A percentile compares a stretch with the other conserved stretches of the same genome.
phyloP scores from a whole-genome alignment of 2,888 invertebrate species.

The Quadroppia sp. region DNA sequence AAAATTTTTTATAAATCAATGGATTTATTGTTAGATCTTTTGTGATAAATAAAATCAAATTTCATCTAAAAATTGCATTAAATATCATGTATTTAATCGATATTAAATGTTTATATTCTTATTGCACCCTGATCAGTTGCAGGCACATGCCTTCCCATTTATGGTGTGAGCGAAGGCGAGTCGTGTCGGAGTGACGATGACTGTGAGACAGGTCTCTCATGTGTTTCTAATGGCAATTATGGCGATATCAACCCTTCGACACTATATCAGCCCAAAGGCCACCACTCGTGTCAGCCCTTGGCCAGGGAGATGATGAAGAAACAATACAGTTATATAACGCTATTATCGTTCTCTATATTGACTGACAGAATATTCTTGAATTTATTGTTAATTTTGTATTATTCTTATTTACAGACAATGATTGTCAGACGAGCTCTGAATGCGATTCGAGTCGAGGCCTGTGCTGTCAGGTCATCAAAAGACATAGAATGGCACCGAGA shows the following conservation, averaged over 20 bases:
- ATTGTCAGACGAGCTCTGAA: constrained; percentile 73
- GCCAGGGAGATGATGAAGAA: constrained; percentile 58
- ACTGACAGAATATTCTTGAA: not conserved
- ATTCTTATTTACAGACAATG: constrained; percentile 63
- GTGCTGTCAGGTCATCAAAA: constrained; percentile 79
- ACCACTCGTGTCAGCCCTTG: constrained; percentile 25
- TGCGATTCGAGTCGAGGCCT: constrained; percentile 78
- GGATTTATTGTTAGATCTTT: no score
- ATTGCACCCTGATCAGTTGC: not conserved
- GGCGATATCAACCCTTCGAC: constrained; percentile 60
- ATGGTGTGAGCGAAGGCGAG: no score
- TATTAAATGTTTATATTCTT: no score
- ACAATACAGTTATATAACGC: constrained; percentile 61
- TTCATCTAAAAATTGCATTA: no score
- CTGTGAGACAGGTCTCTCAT: constrained; percentile 75
- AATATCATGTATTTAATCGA: no score
- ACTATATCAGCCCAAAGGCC: not conserved
- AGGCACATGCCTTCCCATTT: not conserved
- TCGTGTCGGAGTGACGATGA: constrained; percentile 76
- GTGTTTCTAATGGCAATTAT: constrained; percentile 61
- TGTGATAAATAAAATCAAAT: no score
- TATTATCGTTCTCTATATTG: not conserved
- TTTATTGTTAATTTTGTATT: not conserved
- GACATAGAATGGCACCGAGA: constrained; percentile 76
- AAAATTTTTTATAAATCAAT: no score